Evolutionary conservation across 2,797 vertebrate species (phyloP), one percentile per base, ranked within the genome.

Genomic region (Kryptopterus vitreolus): DNA sequence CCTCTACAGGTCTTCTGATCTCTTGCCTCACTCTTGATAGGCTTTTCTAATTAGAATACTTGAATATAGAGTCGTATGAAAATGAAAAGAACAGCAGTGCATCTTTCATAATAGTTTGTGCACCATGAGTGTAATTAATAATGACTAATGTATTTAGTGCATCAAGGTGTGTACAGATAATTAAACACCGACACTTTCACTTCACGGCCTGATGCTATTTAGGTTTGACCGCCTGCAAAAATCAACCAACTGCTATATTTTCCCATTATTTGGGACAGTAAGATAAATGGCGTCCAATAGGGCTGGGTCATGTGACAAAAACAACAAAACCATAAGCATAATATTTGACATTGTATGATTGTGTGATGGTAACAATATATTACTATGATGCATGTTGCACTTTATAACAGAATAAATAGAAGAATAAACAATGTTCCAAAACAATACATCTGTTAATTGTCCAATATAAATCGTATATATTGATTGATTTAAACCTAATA

Each of bases 1-100:
- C 79, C 72, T 61, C 73, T 76, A 35, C 38, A 26, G 63, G 43
- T n/a, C n/a, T n/a, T n/a, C n/a, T n/a, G n/a, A n/a, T 4, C 26
- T 50, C 63, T 43, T 20, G 0, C 10, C 20, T 20, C n/a, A 16
- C 46, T 31, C 50, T 52, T 11, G 24, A 26, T n/a, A n/a, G n/a
- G n/a, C n/a, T n/a, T n/a, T n/a, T n/a, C n/a, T n/a, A n/a, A 18
- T 29, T 29, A 18, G 16, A 48, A 16, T 43, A 26, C 24, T 20
- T 68, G 2, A 68, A 10, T n/a, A 68, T 48, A n/a, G 38, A 48
- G 13, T 16, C 10, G 18, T 1, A 20, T 65, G 35, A 4, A 13
- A 43, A 43, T 43, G 38, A 43, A 43, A 43, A 1, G 8, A 38
- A 38, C 22, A 43, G 4, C 35, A 5, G 11, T 16, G 2, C 13